Evolutionary conservation across 2,113 vertebrate genomes (phyloP).

Genomic region (Synodontis membranacea): DNA sequence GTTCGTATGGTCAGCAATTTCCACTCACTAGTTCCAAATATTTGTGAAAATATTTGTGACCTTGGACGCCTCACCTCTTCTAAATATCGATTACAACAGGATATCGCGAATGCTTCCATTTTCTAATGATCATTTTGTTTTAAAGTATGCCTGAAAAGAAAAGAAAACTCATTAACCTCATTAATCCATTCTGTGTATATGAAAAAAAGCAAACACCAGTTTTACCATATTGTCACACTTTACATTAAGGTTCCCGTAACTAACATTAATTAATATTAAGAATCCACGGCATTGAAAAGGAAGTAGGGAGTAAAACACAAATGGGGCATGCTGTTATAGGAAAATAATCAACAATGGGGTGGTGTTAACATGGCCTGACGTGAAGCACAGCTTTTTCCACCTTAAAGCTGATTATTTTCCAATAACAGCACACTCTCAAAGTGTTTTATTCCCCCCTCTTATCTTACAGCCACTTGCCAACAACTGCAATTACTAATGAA

Average conservation of each 20-base stretch:
- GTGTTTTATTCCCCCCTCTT: background rate
- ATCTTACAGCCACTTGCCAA: background rate
- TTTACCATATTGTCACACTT: background rate
- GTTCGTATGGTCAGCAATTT: constrained; percentile 17
- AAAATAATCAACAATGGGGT: background rate
- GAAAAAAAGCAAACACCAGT: background rate
- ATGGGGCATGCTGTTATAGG: background rate
- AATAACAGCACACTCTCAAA: background rate
- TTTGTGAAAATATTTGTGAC: constrained; percentile 15
- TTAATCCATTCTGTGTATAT: background rate
- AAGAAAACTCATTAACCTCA: background rate
- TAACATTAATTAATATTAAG: background rate
- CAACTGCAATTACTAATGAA: background rate
- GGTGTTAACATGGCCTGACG: background rate
- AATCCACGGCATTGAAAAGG: background rate
- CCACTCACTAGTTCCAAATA: constrained; percentile 24
- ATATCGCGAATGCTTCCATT: background rate
- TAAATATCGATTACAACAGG: background rate
- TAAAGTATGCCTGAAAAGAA: background rate
- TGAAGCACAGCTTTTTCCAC: too few relatives aligned
- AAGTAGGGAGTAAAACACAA: background rate
- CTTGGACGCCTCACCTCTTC: constrained; percentile 9
- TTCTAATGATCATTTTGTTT: background rate
- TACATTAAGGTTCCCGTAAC: background rate
- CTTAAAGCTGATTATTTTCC: background rate